Base-by-base conservation (phyloP, 1,140 invertebrate genomes). In the Thaumatotibia leucotreta region DNA sequence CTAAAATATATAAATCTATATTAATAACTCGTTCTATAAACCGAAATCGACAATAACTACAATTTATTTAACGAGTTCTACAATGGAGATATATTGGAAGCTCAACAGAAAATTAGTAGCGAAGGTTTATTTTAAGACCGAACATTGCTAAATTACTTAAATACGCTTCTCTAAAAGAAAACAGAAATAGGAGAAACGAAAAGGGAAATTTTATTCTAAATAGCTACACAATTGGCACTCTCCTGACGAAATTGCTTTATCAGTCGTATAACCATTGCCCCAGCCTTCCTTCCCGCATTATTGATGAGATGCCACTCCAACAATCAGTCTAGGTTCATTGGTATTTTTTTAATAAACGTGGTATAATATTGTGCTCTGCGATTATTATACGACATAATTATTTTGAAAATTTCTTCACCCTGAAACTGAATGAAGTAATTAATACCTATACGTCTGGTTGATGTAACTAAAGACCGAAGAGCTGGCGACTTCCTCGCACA, bases 231-330 rank as follows among this genome's bases (percentile, higher is more conserved):
- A 58, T 58, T 58, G 52, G 23, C 52, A 58, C 52, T 24, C 52
- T 58, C 29, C 52, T 29, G 52, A 27, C 11, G 4, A 58, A 58
- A 58, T 58, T 58, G 52, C 24, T 58, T 58, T 58, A 58, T 58
- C 52, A 58, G 52, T 58, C 24, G 52, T 58, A 24, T 58, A 58
- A 31, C 52, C 27, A 24, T 58, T 22, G n/a, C n/a, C n/a, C n/a
- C 11, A 17, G 24, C 24, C 14, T 58, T 29, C 14, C 39, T 49
- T 27, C 52, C 52, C 11, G 24, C 52, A 27, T 58, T 58, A 58
- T 29, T 58, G 27, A 58, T 14, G 52, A 58, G n/a, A n/a, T 31
- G 10, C 24, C 52, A 31, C 6, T 14, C 0, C 52, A 27, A 24
- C 52, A 58, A 58, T 58, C 29, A 58, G 14, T 45, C 39, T 45